Evolutionary conservation across 2,113 vertebrate genomes (phyloP).

Genomic region (Lethenteron reissneri): DNA sequence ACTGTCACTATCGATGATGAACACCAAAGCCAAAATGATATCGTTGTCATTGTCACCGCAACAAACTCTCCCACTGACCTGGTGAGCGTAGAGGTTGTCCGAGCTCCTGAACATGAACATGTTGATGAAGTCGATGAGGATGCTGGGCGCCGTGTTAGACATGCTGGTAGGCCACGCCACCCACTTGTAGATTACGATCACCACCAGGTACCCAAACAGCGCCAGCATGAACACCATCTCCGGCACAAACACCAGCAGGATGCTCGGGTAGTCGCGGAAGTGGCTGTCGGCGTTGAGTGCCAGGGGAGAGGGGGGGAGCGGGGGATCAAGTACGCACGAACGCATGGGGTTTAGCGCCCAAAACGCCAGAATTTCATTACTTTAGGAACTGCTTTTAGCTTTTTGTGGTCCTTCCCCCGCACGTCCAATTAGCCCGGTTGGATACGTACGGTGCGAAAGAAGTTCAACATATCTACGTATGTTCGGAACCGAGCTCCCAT

Average conservation of each 20-base stretch:
- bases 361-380: no score
- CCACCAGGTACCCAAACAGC: constrained; percentile 82
- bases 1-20: no score
- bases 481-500: no score
- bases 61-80: constrained; percentile 27
- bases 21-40: no score
- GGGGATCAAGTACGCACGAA: neutral
- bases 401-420: no score
- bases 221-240: constrained; percentile 76
- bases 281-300: constrained; percentile 23
- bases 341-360: no score
- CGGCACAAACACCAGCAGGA: constrained; percentile 64
- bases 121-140: constrained; percentile 84
- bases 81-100: constrained; percentile 41
- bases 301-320: neutral
- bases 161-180: constrained; percentile 32
- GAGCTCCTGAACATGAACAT: constrained; percentile 61
- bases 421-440: no score
- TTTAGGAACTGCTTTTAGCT: no score
- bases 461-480: no score
- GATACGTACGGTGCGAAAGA: no score
- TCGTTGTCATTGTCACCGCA: no score
- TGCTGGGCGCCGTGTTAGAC: constrained; percentile 50
- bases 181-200: constrained; percentile 91
- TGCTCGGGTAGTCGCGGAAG: constrained; percentile 50